Percentiles rank a stretch among this genome's conserved stretches.
phyloP scores from a whole-genome alignment of 2,888 invertebrate genomes.

The Escarpia spicata region DNA sequence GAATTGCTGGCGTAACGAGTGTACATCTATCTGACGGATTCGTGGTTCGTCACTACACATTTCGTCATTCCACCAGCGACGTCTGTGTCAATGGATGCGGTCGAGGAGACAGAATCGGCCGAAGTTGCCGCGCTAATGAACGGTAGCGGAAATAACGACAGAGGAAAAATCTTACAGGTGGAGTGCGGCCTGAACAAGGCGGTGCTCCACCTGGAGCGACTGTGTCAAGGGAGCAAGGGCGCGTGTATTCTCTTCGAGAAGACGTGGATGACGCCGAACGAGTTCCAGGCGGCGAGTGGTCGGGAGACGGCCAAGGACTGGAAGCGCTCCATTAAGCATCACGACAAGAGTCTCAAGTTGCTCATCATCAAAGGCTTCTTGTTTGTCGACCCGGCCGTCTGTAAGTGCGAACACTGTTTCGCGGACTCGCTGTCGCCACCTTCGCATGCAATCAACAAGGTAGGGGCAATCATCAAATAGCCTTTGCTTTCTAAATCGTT shows the following conservation, averaged over 20 bases:
- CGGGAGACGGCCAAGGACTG: slow-evolving; percentile 47
- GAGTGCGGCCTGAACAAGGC: neutral
- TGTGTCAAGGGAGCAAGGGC: neutral
- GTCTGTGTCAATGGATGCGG: neutral
- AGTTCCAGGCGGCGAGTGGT: neutral
- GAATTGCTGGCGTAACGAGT: neutral
- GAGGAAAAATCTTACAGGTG: neutral
- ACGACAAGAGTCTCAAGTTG: slow-evolving; percentile 63
- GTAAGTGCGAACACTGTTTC: slow-evolving; percentile 55
- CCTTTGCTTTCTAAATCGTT: too few species aligned
- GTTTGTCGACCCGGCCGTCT: slow-evolving; percentile 63
- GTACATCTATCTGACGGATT: neutral
- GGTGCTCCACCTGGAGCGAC: too few species aligned
- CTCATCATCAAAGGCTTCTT: slow-evolving; percentile 66
- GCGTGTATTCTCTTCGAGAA: neutral
- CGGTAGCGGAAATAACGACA: neutral
- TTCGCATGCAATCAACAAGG: neutral
- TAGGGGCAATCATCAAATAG: neutral
- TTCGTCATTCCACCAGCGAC: neutral
- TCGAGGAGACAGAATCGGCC: neutral
- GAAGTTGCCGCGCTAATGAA: neutral
- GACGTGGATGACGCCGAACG: neutral
- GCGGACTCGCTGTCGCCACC: neutral
- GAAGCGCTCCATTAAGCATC: too few species aligned
- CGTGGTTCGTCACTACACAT: neutral